phyloP scores from a whole-genome alignment of 2,113 vertebrate species.

The Vidua chalybeata region DNA sequence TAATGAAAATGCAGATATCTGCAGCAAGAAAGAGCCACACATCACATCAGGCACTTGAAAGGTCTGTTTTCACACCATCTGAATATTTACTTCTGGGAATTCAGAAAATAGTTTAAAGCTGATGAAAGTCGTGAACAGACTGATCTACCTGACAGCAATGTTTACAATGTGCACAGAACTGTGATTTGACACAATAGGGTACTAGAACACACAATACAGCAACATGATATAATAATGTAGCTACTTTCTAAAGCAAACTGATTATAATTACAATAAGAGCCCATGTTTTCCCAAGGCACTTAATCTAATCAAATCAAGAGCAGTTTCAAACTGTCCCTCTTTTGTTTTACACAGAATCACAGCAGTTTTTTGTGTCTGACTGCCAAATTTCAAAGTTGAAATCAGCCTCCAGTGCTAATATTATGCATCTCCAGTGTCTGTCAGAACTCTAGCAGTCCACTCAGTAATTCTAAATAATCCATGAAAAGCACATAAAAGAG shows the following conservation, averaged over 20 bases:
- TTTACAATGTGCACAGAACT: not conserved
- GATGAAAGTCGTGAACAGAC: not conserved
- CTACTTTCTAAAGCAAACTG: not conserved
- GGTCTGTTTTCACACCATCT: not conserved
- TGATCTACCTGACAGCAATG: not conserved
- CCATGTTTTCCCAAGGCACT: not conserved
- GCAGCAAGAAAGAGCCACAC: not conserved
- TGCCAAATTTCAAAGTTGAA: not conserved
- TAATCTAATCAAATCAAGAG: not conserved
- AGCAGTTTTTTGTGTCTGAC: not conserved
- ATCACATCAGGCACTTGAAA: not conserved
- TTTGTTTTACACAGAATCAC: not conserved
- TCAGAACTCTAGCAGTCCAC: not conserved
- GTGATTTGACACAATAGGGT: not conserved
- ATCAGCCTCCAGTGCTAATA: not conserved
- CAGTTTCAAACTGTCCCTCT: not conserved
- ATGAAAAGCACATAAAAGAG: not conserved
- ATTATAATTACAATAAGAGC: not conserved
- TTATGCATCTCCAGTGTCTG: not conserved
- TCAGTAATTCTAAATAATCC: not conserved
- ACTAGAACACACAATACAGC: not conserved
- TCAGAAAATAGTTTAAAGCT: not conserved
- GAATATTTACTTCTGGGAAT: not conserved
- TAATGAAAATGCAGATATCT: not conserved
- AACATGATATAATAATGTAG: not conserved